Evolutionary conservation across 2,888 invertebrate genomes (phyloP), one percentile per base, ranked within the genome.

Genomic region (Macrophya annulata): DNA sequence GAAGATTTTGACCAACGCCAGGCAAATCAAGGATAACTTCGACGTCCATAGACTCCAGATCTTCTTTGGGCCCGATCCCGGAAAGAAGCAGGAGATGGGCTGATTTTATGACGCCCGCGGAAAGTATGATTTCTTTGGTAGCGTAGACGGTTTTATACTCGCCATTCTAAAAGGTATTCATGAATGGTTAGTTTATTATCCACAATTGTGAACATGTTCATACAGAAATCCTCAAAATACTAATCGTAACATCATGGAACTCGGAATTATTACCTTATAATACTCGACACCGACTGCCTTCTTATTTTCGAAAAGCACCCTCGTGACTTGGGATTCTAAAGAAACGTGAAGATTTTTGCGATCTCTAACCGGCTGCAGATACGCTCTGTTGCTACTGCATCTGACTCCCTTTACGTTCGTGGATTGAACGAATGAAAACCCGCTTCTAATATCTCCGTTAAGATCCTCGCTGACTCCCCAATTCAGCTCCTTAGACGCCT

Each of bases 1-100:
- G 96, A 0, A 96, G 93, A 90, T 96, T 96, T 90, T 95, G 95
- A 0, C 96, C 96, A 0, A 96, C 96, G 0, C 96, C 96, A 0
- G 96, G 96, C 40, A 96, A 92, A 87, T 96, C 94, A 82, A 94
- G 94, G 31, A 96, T 93, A 8, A 95, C 94, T 0, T 94, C 94
- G 65, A 96, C 95, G 48, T 95, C 95, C 85, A 95, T 94, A 68
- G 94, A 94, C 76, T 95, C 91, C 10, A 96, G 91, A 4, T 95
- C 95, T 4, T 94, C 93, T 88, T 94, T 95, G 0, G 96, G 96
- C 0, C 96, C 96, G 12, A 96, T 94, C n/a, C 96, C 96, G 0
- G 96, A 96, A 4, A 96, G 94, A 0, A 96, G 90, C 25, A 96
- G 93, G 25, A 96, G 93, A 93, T 96, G 96, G 0, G 96, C 96